These are phyloP conservation scores for Phlogophora meticulosa DNA, from an alignment of 2,888 invertebrate species.

Conservation along the genomic window DNA sequence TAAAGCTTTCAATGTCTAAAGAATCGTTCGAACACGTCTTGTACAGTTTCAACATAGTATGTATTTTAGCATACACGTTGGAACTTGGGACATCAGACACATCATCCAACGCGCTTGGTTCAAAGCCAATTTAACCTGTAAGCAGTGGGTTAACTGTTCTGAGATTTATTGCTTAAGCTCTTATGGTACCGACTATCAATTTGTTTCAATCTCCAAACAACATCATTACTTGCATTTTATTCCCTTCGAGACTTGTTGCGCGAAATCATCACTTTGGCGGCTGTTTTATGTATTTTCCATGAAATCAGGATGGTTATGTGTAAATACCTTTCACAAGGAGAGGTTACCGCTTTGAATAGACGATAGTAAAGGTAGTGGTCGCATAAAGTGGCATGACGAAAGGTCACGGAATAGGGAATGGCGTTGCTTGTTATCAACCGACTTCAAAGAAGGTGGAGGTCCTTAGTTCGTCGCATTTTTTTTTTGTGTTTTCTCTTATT, in stretches of 20 bases:
- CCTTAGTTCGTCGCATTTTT: too few species aligned
- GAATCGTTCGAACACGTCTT: not conserved
- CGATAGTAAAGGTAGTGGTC: not conserved
- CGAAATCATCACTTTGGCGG: constrained; percentile 54
- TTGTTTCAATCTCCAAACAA: constrained; percentile 52
- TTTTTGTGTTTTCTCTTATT: too few species aligned
- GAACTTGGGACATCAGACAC: constrained; percentile 1
- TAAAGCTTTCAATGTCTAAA: constrained; percentile 1
- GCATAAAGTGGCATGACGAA: not conserved
- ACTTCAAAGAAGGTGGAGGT: too few species aligned
- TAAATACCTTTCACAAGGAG: constrained; percentile 20
- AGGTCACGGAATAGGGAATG: not conserved
- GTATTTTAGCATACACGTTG: too few species aligned
- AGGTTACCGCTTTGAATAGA: not conserved
- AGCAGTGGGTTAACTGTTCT: constrained; percentile 36
- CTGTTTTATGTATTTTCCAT: constrained; percentile 38
- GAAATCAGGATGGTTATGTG: constrained; percentile 38
- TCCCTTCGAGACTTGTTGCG: constrained; percentile 7
- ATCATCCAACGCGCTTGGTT: constrained; percentile 20
- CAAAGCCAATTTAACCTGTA: constrained; percentile 39
- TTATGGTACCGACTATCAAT: constrained; percentile 45
- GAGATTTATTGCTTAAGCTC: constrained; percentile 33
- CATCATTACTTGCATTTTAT: constrained; percentile 54
- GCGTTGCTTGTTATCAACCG: too few species aligned
- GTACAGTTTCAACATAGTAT: constrained; percentile 3